These are phyloP conservation scores for Drosophila percnosoma DNA, from an alignment of 2,888 invertebrate genomes.

Conservation along the genomic window DNA sequence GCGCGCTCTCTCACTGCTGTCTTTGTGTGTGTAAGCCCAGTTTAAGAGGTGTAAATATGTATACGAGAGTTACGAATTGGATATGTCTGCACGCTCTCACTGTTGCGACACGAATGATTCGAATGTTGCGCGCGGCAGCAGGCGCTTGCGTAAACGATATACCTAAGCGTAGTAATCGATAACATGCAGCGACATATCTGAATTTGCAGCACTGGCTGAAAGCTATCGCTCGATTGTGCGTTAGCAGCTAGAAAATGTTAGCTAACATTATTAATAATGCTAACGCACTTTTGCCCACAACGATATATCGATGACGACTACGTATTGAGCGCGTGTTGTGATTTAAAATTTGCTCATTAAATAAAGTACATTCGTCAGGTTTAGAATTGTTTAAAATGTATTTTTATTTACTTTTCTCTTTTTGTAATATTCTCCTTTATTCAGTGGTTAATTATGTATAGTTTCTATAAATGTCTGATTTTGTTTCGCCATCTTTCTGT, in stretches of 20 bases:
- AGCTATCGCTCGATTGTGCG: constrained; percentile 10
- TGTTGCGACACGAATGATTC: constrained; percentile 62
- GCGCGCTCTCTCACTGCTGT: constrained; percentile 45
- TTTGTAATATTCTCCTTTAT: constrained; percentile 69
- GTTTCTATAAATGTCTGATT: constrained; percentile 72
- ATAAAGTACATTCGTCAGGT: not conserved
- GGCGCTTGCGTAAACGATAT: constrained; percentile 33
- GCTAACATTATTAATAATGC: not conserved
- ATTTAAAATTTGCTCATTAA: not conserved
- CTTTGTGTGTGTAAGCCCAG: constrained; percentile 63
- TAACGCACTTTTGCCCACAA: not conserved
- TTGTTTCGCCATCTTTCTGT: constrained; percentile 48
- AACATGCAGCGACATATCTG: not conserved
- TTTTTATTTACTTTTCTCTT: constrained; percentile 61
- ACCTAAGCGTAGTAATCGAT: constrained; percentile 19
- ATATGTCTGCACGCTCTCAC: constrained; percentile 57
- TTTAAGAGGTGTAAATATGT: constrained; percentile 39
- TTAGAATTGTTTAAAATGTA: constrained; percentile 72
- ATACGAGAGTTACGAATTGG: constrained; percentile 15
- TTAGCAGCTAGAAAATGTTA: constrained; percentile 5
- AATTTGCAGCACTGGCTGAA: constrained; percentile 14
- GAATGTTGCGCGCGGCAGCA: constrained; percentile 35
- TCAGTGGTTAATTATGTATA: constrained; percentile 75
- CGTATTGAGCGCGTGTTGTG: not conserved
- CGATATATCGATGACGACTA: constrained; percentile 7